Evolutionary conservation across 1,140 invertebrate genomes (phyloP).

Genomic region (Chelonus insularis): DNA sequence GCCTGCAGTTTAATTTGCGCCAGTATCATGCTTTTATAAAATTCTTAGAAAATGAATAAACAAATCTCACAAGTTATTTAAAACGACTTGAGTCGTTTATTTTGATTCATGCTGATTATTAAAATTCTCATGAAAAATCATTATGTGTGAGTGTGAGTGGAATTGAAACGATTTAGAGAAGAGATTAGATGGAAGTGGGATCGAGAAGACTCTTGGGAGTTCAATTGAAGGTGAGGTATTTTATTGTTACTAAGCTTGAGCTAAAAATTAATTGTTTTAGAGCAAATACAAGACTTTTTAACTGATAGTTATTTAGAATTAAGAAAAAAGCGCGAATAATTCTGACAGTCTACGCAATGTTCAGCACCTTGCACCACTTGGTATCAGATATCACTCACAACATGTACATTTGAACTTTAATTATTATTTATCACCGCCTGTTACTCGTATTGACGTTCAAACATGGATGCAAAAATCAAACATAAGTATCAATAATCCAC

Average conservation of each 20-base stretch:
- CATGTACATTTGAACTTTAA: conserved; percentile 24
- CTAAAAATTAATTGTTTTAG: no score
- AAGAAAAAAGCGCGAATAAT: background rate
- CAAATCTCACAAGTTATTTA: no score
- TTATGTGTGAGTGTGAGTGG: background rate
- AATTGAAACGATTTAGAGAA: conserved; percentile 5
- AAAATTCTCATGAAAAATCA: background rate
- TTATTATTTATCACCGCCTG: conserved; percentile 36
- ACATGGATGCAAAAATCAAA: conserved; percentile 26
- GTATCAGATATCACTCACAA: conserved; percentile 42
- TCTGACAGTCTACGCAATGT: conserved; percentile 38
- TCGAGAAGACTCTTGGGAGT: background rate
- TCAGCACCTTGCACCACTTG: conserved; percentile 52
- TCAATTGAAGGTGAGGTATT: conserved; percentile 7
- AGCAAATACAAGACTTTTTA: background rate
- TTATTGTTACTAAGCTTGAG: background rate
- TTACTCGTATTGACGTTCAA: conserved; percentile 39
- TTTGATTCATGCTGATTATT: background rate
- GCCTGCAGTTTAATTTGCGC: conserved; percentile 17
- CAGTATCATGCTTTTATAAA: background rate
- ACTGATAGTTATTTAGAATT: background rate
- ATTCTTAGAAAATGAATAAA: no score
- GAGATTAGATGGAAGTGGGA: background rate
- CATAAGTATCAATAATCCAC: background rate
- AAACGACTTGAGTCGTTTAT: background rate